A percentile compares a stretch with the other conserved stretches of the same genome.
Evolutionary conservation across 2,113 vertebrate species (phyloP).

Genomic region (Turdus rufiventris): DNA sequence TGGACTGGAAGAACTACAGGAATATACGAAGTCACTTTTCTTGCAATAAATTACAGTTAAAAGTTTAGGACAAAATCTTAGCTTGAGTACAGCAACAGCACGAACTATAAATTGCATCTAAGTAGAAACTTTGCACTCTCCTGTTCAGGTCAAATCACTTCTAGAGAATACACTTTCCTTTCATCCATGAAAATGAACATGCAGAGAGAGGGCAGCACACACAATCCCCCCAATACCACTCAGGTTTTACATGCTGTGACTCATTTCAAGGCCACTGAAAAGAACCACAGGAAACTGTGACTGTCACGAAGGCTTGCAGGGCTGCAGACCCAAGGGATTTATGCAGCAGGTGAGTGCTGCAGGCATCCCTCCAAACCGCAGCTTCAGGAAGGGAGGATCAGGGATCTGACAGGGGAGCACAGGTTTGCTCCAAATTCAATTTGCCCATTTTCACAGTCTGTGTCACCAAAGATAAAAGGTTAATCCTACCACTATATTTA

Average conservation of each 20-base stretch:
- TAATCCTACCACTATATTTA: neutral
- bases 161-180: neutral
- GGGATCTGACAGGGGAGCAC: neutral
- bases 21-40: neutral
- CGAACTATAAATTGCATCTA: neutral
- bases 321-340: neutral
- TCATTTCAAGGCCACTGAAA: neutral
- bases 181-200: neutral
- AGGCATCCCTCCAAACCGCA: fast-evolving
- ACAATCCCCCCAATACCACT: neutral
- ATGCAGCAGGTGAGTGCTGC: neutral
- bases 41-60: neutral
- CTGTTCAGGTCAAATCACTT: neutral
- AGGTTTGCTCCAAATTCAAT: neutral
- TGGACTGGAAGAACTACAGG: neutral
- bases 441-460: neutral
- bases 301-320: fast-evolving
- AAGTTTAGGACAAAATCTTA: neutral
- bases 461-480: neutral
- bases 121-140: neutral
- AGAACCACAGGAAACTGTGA: neutral
- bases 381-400: neutral
- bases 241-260: neutral
- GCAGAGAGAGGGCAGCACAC: neutral
- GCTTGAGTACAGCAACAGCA: neutral